phyloP scores from a whole-genome alignment of 2,797 vertebrate genomes.

The Clarias fuscus region DNA sequence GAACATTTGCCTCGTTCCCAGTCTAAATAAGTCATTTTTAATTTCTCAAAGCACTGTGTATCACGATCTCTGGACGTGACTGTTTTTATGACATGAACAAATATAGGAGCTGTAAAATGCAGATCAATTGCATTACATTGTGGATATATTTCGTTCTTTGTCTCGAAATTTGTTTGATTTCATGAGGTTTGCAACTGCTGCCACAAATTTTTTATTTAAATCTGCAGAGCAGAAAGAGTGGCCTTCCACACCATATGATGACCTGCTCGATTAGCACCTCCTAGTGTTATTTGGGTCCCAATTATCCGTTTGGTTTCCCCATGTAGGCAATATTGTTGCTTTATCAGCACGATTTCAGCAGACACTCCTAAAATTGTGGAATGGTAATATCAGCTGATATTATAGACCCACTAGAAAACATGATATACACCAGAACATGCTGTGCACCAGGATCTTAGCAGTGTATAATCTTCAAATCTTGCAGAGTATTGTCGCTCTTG shows the following conservation, averaged over 20 bases:
- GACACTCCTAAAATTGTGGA: neutral
- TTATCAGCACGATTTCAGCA: conserved; percentile 2
- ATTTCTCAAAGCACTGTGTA: neutral
- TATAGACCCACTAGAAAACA: neutral
- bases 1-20: neutral
- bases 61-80: neutral
- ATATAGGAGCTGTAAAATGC: neutral
- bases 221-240: neutral
- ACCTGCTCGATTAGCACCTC: neutral
- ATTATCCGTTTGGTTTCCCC: neutral
- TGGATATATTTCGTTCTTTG: neutral
- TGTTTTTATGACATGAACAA: neutral
- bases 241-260: neutral
- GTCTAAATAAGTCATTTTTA: neutral
- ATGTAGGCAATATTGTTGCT: neutral
- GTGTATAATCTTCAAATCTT: neutral
- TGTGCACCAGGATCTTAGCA: neutral
- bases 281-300: neutral
- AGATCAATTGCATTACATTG: neutral
- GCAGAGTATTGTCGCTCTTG: neutral
- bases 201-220: neutral
- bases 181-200: no score
- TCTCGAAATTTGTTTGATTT: neutral
- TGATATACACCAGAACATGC: conserved; percentile 8
- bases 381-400: neutral